phyloP scores from a whole-genome alignment of 2,113 vertebrate species.

The Salvelinus alpinus region DNA sequence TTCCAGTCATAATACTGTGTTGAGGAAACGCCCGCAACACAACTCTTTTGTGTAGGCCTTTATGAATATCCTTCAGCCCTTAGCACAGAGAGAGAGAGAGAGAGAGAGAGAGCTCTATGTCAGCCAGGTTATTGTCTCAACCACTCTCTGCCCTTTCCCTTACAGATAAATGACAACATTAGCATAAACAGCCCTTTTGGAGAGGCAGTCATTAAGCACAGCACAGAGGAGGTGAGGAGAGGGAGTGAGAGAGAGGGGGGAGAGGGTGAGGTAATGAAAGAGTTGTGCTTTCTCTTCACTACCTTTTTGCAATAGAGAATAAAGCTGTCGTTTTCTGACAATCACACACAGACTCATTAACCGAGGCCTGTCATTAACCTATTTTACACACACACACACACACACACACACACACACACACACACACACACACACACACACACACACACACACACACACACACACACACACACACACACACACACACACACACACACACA shows the following conservation, averaged over 20 bases:
- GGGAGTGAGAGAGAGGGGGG: background rate
- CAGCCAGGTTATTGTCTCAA: constrained; percentile 29
- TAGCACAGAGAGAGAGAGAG: background rate
- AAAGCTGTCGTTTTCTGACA: background rate
- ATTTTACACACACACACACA: background rate
- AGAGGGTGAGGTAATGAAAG: background rate
- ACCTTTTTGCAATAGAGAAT: background rate
- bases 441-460: background rate
- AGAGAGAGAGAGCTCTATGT: background rate
- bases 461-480: background rate
- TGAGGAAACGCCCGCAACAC: constrained; percentile 1
- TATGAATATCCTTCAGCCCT: constrained; percentile 11
- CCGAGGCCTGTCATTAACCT: background rate
- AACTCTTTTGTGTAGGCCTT: background rate
- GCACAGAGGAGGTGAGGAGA: constrained; percentile 6
- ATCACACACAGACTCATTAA: background rate
- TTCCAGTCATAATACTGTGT: constrained; percentile 23
- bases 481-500: background rate
- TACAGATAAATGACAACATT: constrained; percentile 47
- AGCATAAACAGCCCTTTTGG: constrained; percentile 42
- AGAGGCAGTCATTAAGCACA: constrained; percentile 35
- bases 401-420: background rate
- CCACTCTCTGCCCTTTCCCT: constrained; percentile 30
- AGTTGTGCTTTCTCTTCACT: background rate
- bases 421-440: background rate